These are phyloP conservation scores for Apomyelois bistriatella DNA, from an alignment of 2,888 invertebrate genomes.

Conservation along the genomic window DNA sequence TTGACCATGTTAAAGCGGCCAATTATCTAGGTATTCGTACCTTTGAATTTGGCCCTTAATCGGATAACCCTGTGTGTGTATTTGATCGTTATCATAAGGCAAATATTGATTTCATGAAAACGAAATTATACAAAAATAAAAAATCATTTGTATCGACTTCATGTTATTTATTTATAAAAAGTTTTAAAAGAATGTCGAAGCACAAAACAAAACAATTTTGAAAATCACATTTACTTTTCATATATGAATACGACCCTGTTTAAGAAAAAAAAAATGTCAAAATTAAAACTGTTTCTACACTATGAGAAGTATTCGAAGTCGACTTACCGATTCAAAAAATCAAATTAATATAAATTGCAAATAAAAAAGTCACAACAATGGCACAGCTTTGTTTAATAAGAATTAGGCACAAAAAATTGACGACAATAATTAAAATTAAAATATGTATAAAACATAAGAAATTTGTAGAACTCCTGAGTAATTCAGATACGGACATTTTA, in stretches of 20 bases:
- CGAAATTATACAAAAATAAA: not conserved
- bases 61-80: no score
- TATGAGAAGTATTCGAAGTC: not conserved
- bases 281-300: not conserved
- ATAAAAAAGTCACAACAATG: conserved; percentile 12
- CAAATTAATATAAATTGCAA: conserved; percentile 4
- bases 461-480: not conserved
- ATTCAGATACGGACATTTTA: conserved; percentile 3
- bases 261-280: not conserved
- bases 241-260: conserved; percentile 8
- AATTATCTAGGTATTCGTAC: no score
- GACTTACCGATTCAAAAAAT: not conserved
- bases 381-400: conserved; percentile 9
- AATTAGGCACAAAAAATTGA: conserved; percentile 13
- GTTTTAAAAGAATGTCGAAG: not conserved
- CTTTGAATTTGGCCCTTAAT: no score
- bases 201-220: not conserved
- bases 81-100: no score
- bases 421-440: not conserved
- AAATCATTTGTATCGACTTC: not conserved
- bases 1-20: no score
- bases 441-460: conserved; percentile 2
- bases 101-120: no score
- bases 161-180: not conserved
- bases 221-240: not conserved